Conservation (phyloP, 2,113 vertebrate genomes). For the Ibidorhyncha struthersii region DNA sequence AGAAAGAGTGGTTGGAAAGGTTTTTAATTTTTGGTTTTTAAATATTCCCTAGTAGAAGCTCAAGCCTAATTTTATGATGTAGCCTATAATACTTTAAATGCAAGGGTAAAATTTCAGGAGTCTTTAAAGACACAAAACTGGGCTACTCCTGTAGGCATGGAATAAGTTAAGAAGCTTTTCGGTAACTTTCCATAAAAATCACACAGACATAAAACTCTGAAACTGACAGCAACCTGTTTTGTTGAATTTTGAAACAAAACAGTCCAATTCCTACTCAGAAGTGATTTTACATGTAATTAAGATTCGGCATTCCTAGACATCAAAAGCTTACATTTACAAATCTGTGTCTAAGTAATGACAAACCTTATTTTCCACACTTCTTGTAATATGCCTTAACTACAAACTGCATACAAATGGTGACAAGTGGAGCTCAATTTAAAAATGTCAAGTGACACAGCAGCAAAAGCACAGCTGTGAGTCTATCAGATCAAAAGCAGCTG, state of each 20-base stretch:
- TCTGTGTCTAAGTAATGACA: conserved; percentile 30
- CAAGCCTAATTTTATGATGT: background rate
- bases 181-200: background rate
- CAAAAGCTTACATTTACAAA: conserved; percentile 46
- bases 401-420: conserved; percentile 41
- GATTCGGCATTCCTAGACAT: conserved; percentile 32
- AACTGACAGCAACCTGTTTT: background rate
- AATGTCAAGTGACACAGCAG: conserved; percentile 64
- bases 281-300: conserved; percentile 23
- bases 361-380: conserved; percentile 56
- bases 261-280: background rate
- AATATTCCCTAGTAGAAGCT: background rate
- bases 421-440: conserved; percentile 58
- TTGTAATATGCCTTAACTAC: conserved; percentile 38
- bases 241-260: background rate
- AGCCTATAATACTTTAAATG: background rate
- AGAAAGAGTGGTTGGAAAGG: background rate
- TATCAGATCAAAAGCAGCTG: conserved; percentile 72
- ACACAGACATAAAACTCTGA: background rate
- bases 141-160: background rate
- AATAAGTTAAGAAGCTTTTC: background rate
- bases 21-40: too few relatives aligned
- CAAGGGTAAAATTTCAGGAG: background rate
- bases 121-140: background rate
- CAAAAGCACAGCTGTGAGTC: conserved; percentile 65